Base-by-base conservation (phyloP, 2,888 invertebrate genomes). In the Pediacus dermestoides region DNA sequence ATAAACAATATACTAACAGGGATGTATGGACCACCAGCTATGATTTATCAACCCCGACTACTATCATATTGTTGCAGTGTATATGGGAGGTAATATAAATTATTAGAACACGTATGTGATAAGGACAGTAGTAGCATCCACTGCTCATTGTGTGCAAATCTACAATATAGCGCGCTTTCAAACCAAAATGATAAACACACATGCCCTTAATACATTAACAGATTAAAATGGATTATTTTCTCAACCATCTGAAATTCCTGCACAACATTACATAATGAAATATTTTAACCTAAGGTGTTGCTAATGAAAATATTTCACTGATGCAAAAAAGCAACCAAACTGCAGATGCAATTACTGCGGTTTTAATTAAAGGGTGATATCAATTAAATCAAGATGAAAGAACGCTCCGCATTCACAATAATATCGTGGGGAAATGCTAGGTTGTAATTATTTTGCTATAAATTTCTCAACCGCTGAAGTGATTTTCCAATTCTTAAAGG, bases 31-130 rank as follows among this genome's bases (percentile, higher is more conserved):
- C n/a, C n/a, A 18, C 6, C n/a, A 18, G 21, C n/a, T 18, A 36
- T 43, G 43, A 43, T 43, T 43, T 43, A 39, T 43, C 39, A 25
- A 28, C 22, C 31, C 22, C 34, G n/a, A n/a, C 21, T 18, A 6
- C 21, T 18, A 18, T 18, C 21, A 18, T 18, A 18, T 18, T 18
- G 21, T 18, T 18, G 21, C 21, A 18, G 21, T 12, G 13, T 30
- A 30, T 30, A 36, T 36, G 21, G n/a, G 21, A n/a, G 6, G 21
- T 18, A 18, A 18, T 18, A 30, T 39, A 39, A 39, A 39, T 39
- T 35, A 39, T 39, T 34, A 25, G n/a, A n/a, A n/a, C 35, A 30
- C 30, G 35, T 39, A 34, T 35, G 21, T 39, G 39, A 39, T 39
- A 39, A 39, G 39, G 34, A 34, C n/a, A 32, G 33, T 34, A 30